Evolutionary conservation across 2,797 vertebrate genomes (phyloP), one percentile per base, ranked within the genome.

Genomic region (Naso thynnoides): DNA sequence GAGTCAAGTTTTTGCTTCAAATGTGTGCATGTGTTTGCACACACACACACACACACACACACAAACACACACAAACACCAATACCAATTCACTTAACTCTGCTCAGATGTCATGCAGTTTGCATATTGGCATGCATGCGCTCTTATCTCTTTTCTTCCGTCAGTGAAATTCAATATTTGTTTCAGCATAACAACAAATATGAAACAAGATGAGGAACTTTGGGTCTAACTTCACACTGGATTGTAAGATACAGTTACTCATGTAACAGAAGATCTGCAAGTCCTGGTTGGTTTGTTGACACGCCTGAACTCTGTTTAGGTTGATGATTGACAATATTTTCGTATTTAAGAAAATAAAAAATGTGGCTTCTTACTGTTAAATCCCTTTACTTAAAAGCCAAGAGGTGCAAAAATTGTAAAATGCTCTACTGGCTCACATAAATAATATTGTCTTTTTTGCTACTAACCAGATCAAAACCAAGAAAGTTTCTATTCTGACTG

Each of bases 191-290:
- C 54, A 57, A 27, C n/a, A 36, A 63, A 23, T 54, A 48, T 62
- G 18, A 72, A 78, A 48, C 64, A 73, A 75, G 48, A 87, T 81
- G 66, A 84, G 87, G 67, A 83, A 79, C 48, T 15, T 59, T 73
- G 78, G 65, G 58, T 81, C 49, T 63, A 42, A 81, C 47, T 42
- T 91, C 82, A 88, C 91, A 92, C 90, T 93, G 89, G 89, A 91
- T 79, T 60, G 42, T 72, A 69, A 73, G 66, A 80, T 41, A 31
- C 16, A 82, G 65, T 78, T 72, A 45, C 59, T 83, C 59, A 15
- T 70, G 73, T 82, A 81, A 79, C 88, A 86, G 72, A 76, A 74
- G 61, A 73, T 64, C 60, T 70, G 61, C 39, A 45, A 13, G 57
- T 52, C 52, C 61, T 27, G 65, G 52, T 69, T 56, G 66, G 27